A percentile compares a stretch with the other conserved stretches of the same genome.
Conservation (phyloP, 30 jellyfish, hydroid and myxozoan genomes). For the Sanderia malayensis region DNA sequence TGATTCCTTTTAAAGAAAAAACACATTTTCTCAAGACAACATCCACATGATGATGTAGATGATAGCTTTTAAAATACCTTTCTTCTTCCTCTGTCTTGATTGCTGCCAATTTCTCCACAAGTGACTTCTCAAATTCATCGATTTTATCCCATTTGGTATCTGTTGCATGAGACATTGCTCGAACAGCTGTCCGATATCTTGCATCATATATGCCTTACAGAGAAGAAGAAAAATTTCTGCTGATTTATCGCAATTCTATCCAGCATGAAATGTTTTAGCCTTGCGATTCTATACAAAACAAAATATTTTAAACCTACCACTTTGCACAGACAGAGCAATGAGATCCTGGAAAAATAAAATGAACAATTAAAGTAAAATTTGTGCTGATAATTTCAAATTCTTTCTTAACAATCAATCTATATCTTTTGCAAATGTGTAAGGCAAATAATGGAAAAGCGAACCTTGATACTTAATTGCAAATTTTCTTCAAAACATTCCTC, state of each 20-base stretch:
- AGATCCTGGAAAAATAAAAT: neutral
- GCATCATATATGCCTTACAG: conserved; percentile 48
- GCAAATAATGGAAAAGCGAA: no score
- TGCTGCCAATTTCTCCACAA: conserved; percentile 45
- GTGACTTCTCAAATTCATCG: conserved; percentile 53
- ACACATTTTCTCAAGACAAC: no score
- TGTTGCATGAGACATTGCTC: conserved; percentile 21
- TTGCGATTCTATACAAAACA: no score
- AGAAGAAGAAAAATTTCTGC: neutral
- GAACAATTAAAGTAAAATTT: no score
- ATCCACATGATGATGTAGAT: no score
- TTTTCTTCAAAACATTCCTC: conserved; percentile 28
- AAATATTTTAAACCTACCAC: neutral
- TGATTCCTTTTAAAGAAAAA: no score
- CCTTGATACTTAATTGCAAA: conserved; percentile 17
- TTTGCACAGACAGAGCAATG: conserved; percentile 1
- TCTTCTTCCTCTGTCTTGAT: conserved; percentile 49
- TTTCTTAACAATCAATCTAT: no score
- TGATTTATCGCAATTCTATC: no score
- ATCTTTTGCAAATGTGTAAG: no score
- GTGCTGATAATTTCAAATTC: no score
- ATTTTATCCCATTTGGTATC: conserved; percentile 48
- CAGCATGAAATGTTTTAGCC: no score
- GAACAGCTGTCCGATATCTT: conserved; percentile 43
- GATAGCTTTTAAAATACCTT: no score